These are phyloP conservation scores for Apamea epomidion DNA, from an alignment of 2,888 invertebrate species.

Conservation along the genomic window DNA sequence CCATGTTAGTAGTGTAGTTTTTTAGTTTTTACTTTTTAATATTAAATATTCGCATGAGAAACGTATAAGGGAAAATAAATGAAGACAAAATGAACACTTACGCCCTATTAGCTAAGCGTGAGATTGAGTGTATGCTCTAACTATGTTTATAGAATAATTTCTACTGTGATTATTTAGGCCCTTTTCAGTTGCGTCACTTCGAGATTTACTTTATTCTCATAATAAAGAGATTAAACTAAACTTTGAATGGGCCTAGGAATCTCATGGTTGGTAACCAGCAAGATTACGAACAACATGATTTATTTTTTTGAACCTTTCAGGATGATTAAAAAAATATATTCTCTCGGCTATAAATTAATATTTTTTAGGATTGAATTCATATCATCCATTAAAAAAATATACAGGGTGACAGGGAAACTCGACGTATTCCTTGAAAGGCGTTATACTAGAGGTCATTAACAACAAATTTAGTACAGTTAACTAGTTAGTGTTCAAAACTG, in stretches of 20 bases:
- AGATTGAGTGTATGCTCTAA: not conserved
- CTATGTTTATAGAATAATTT: not conserved
- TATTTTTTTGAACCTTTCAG: not conserved
- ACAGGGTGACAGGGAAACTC: no score
- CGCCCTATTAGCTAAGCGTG: not conserved
- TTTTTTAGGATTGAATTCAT: not conserved
- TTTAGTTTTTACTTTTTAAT: not conserved
- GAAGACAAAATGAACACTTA: not conserved
- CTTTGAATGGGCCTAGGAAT: no score
- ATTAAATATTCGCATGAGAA: not conserved
- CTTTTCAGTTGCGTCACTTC: not conserved
- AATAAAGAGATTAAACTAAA: not conserved
- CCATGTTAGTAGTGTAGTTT: no score
- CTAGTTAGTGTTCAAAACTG: no score
- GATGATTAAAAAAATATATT: not conserved
- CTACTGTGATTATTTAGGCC: not conserved
- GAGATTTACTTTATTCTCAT: not conserved
- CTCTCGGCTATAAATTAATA: not conserved
- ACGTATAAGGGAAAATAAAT: not conserved
- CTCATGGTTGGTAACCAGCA: not conserved
- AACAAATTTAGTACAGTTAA: no score
- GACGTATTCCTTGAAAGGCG: no score
- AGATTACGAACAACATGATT: not conserved
- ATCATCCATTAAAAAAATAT: not conserved
- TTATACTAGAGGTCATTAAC: no score